Conservation (phyloP, 2,888 invertebrate species). For the Philaethria dido region DNA sequence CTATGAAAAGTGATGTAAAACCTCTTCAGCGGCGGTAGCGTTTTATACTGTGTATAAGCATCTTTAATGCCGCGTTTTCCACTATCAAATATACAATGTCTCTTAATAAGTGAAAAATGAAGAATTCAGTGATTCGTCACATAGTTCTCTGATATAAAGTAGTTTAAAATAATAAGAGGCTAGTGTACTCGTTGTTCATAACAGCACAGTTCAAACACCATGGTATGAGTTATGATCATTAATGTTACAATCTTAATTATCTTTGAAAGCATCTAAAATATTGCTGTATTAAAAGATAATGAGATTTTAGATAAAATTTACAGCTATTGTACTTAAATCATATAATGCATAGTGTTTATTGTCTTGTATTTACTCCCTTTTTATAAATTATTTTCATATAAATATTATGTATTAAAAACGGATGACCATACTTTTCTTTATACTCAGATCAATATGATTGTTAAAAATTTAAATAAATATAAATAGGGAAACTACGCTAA, state of each 20-base stretch:
- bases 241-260: constrained; percentile 33
- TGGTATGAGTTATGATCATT: constrained; percentile 29
- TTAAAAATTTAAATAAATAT: too few species aligned
- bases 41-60: too few species aligned
- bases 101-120: neutral
- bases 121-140: too few species aligned
- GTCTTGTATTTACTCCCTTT: neutral
- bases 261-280: constrained; percentile 29
- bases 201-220: neutral
- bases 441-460: too few species aligned
- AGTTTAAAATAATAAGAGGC: neutral
- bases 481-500: too few species aligned
- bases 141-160: neutral
- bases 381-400: too few species aligned
- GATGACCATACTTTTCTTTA: too few species aligned
- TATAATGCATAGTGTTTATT: neutral
- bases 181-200: neutral
- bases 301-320: constrained; percentile 17
- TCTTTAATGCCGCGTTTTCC: too few species aligned
- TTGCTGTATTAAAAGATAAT: constrained; percentile 23
- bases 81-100: neutral
- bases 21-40: too few species aligned
- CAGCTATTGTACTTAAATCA: constrained; percentile 25
- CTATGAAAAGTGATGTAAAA: too few species aligned
- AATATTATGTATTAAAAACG: too few species aligned